Evolutionary conservation across 2,888 invertebrate species (phyloP).

Genomic region (Philereme vetulata): DNA sequence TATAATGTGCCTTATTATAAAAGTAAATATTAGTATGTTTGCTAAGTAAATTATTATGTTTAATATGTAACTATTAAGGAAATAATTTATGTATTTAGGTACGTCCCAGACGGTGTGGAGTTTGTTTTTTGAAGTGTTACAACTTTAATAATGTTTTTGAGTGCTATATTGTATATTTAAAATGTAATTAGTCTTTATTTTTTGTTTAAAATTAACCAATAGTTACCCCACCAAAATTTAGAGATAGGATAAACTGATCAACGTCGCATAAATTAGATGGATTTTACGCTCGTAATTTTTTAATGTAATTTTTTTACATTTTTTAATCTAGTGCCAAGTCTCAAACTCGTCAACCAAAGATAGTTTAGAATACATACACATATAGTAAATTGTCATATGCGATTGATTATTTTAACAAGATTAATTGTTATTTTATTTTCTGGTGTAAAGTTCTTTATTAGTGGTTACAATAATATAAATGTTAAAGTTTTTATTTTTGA

Average conservation of each 20-base stretch:
- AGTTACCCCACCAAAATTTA: slow-evolving; percentile 57
- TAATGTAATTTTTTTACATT: background rate
- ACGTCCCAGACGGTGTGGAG: slow-evolving; percentile 33
- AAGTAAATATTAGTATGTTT: slow-evolving; percentile 40
- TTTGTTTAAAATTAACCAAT: slow-evolving; percentile 47
- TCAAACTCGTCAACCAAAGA: slow-evolving; percentile 14
- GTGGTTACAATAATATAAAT: background rate
- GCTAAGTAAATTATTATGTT: slow-evolving; percentile 65
- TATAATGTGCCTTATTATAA: slow-evolving; percentile 60
- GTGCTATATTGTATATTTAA: slow-evolving; percentile 48
- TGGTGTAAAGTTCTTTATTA: background rate
- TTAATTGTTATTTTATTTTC: background rate
- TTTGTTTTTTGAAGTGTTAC: slow-evolving; percentile 40
- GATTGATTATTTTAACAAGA: background rate
- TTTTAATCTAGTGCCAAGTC: background rate
- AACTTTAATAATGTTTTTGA: slow-evolving; percentile 44
- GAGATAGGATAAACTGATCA: slow-evolving; percentile 23
- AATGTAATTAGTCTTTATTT: slow-evolving; percentile 48
- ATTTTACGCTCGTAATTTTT: slow-evolving; percentile 1
- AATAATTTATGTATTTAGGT: slow-evolving; percentile 10
- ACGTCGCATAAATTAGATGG: background rate
- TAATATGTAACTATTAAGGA: slow-evolving; percentile 1
- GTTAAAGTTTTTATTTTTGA: background rate
- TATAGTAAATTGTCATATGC: background rate
- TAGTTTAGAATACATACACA: background rate